A percentile compares a stretch with the other conserved stretches of the same genome.
phyloP scores from a whole-genome alignment of 2,797 vertebrate genomes.

The Acanthurus lineatus region DNA sequence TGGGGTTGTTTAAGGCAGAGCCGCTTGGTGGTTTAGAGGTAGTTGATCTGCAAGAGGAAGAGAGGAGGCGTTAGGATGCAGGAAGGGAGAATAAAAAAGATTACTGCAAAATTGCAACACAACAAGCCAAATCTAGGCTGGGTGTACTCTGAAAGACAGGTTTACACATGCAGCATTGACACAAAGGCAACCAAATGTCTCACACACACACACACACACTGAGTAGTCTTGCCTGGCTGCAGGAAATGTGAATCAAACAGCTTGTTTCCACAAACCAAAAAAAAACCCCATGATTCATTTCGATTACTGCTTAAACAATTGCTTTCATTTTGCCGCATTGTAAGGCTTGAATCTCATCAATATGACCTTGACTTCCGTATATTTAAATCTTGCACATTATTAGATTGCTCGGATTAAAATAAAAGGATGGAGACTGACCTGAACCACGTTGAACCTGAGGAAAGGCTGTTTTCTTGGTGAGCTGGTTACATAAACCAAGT shows the following conservation, averaged over 20 bases:
- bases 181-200: background rate
- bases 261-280: background rate
- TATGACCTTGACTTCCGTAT: conserved; percentile 58
- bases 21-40: conserved; percentile 10
- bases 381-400: fast-evolving
- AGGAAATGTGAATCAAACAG: conserved; percentile 8
- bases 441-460: conserved; percentile 39
- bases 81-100: background rate
- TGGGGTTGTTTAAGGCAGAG: conserved; percentile 54
- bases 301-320: too few species aligned
- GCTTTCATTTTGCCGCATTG: background rate
- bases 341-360: background rate
- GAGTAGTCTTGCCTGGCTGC: background rate
- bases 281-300: background rate
- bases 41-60: conserved; percentile 48
- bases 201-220: background rate
- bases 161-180: background rate
- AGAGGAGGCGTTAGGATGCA: conserved; percentile 25
- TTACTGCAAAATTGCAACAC: background rate
- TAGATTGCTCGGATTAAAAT: background rate
- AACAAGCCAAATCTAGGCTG: background rate
- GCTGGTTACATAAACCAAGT: conserved; percentile 2
- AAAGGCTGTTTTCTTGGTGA: conserved; percentile 7
- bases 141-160: background rate
- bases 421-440: conserved; percentile 69